phyloP scores from a whole-genome alignment of 2,888 invertebrate species.

The Steinernema carpocapsae region DNA sequence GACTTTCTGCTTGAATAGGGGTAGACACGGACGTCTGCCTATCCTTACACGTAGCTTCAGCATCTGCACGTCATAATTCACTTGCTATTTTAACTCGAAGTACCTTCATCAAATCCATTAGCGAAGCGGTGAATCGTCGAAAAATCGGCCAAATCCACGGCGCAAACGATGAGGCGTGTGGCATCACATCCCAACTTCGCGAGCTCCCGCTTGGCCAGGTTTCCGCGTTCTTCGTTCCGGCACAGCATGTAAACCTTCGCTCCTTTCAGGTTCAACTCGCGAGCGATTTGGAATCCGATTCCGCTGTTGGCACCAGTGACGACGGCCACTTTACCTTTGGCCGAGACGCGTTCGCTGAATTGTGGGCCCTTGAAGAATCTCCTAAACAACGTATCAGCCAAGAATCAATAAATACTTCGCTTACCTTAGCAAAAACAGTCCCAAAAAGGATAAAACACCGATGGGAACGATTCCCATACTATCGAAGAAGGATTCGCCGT shows the following conservation, averaged over 20 bases:
- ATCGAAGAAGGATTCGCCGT: constrained; percentile 25
- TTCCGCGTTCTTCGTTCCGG: constrained; percentile 56
- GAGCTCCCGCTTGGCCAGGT: constrained; percentile 54
- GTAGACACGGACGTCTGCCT: too few species aligned
- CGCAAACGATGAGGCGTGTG: constrained; percentile 61
- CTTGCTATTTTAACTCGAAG: too few species aligned
- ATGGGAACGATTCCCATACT: constrained; percentile 17
- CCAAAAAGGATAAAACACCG: constrained; percentile 4
- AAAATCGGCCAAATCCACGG: constrained; percentile 64
- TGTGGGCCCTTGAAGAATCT: constrained; percentile 62
- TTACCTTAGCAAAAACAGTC: constrained; percentile 8
- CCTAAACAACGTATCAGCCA: background rate
- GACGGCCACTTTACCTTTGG: constrained; percentile 80
- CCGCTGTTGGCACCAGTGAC: constrained; percentile 87
- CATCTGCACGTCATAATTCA: too few species aligned
- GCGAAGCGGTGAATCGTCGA: constrained; percentile 57
- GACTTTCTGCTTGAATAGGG: too few species aligned
- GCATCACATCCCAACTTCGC: constrained; percentile 63
- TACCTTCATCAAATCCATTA: constrained; percentile 48
- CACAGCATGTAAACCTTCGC: constrained; percentile 68
- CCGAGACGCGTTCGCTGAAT: constrained; percentile 64
- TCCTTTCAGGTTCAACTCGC: constrained; percentile 60
- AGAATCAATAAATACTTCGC: background rate
- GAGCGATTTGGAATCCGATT: constrained; percentile 75
- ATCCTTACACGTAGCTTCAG: too few species aligned